A percentile compares a stretch with the other conserved stretches of the same genome.
These are phyloP conservation scores for Stramonita haemastoma DNA, from an alignment of 2,888 invertebrate species.

Conservation along the genomic window DNA sequence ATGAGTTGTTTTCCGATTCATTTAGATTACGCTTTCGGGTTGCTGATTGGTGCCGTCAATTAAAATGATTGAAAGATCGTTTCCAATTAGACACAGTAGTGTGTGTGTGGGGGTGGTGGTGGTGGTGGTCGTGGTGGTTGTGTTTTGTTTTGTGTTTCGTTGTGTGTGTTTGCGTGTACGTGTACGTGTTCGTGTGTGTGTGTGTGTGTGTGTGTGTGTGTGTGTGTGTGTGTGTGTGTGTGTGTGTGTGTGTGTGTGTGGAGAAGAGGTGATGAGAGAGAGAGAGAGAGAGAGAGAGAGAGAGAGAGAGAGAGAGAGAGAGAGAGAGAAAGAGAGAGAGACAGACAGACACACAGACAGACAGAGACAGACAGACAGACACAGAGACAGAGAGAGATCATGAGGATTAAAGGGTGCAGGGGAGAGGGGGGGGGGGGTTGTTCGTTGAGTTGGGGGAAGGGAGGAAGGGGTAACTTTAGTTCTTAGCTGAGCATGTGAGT, in stretches of 20 bases:
- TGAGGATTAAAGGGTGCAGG: not conserved
- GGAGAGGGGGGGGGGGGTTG: not conserved
- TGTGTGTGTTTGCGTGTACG: too few species aligned
- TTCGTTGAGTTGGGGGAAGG: too few species aligned
- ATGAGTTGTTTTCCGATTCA: too few species aligned
- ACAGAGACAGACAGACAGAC: not conserved
- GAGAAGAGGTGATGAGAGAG: not conserved
- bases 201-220: too few species aligned
- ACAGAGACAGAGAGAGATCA: not conserved
- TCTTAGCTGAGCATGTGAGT: not conserved
- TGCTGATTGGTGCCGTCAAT: too few species aligned
- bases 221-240: not conserved
- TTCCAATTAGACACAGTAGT: too few species aligned
- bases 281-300: not conserved
- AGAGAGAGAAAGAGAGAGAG: not conserved
- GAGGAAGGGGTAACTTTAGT: not conserved
- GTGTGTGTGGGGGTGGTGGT: too few species aligned
- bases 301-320: not conserved
- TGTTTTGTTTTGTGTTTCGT: not conserved
- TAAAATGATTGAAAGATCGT: too few species aligned
- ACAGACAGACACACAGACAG: not conserved
- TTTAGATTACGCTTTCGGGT: too few species aligned
- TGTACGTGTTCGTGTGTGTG: too few species aligned
- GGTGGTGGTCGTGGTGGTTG: too few species aligned
- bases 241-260: constrained; percentile 9